phyloP scores from a whole-genome alignment of 2,113 vertebrate species.

The Erythrolamprus reginae region DNA sequence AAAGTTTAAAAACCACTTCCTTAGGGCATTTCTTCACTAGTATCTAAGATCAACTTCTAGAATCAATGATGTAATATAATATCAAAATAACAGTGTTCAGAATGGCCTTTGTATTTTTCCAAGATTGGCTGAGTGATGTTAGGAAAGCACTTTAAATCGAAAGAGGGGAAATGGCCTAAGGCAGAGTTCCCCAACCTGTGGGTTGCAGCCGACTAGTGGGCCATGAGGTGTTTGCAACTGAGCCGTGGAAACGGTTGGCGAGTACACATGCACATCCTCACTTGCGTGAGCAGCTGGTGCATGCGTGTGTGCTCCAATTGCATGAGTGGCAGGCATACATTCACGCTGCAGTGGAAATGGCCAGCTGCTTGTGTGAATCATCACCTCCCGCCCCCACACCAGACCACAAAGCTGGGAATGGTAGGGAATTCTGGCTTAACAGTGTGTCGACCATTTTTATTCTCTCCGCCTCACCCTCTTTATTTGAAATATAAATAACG shows the following conservation, averaged over 20 bases:
- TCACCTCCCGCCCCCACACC: too few relatives aligned
- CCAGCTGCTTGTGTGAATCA: too few relatives aligned
- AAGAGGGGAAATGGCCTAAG: neutral
- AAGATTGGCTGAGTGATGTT: neutral
- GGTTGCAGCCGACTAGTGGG: too few relatives aligned
- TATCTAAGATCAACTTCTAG: neutral
- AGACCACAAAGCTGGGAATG: too few relatives aligned
- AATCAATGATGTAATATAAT: neutral
- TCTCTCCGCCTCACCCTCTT: neutral
- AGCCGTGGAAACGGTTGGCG: too few relatives aligned
- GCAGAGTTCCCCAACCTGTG: too few relatives aligned
- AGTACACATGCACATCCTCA: too few relatives aligned
- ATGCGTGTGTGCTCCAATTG: too few relatives aligned
- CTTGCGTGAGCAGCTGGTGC: too few relatives aligned
- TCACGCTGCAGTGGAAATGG: too few relatives aligned
- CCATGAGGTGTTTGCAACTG: too few relatives aligned
- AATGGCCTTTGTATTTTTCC: neutral
- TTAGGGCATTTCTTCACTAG: neutral
- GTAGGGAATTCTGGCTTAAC: neutral
- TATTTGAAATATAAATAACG: neutral
- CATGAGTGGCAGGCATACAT: too few relatives aligned
- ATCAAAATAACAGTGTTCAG: neutral
- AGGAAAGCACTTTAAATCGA: neutral
- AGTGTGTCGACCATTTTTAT: neutral
- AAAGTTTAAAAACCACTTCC: neutral